phyloP scores from a whole-genome alignment of 2,797 vertebrate genomes.

The Leptatherina wallacei region DNA sequence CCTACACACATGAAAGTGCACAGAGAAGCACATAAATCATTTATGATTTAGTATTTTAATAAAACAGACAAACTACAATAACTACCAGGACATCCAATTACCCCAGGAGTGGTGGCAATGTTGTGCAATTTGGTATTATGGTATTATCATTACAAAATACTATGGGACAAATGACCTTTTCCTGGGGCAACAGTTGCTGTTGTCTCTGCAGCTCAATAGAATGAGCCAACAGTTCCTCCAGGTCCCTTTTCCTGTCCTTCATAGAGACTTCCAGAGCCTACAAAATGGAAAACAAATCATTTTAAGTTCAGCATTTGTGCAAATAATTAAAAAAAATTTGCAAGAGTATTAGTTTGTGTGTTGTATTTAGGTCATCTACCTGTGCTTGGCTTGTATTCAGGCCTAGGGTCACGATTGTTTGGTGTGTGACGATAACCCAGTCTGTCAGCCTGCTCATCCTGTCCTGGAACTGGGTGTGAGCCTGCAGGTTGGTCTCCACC shows the following conservation, averaged over 20 bases:
- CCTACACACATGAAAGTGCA: constrained; percentile 59
- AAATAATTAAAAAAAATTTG: not conserved
- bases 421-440: constrained; percentile 81
- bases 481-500: constrained; percentile 81
- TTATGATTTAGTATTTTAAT: constrained; percentile 17
- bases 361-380: constrained; percentile 54
- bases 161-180: constrained; percentile 77
- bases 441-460: constrained; percentile 78
- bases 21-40: not conserved
- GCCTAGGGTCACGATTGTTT: constrained; percentile 73
- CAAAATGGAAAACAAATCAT: not conserved
- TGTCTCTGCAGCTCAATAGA: constrained; percentile 85
- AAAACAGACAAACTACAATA: constrained; percentile 17
- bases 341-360: not conserved
- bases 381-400: constrained; percentile 75
- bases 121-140: constrained; percentile 29
- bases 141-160: constrained; percentile 27
- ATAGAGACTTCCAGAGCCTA: constrained; percentile 81
- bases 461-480: constrained; percentile 82
- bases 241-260: constrained; percentile 81
- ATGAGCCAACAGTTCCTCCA: constrained; percentile 82
- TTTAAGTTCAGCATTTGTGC: not conserved
- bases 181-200: constrained; percentile 81
- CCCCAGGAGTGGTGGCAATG: not conserved
- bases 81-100: constrained; percentile 15